These are phyloP conservation scores for Bucco capensis DNA, from an alignment of 2,113 vertebrate species.

Conservation along the genomic window DNA sequence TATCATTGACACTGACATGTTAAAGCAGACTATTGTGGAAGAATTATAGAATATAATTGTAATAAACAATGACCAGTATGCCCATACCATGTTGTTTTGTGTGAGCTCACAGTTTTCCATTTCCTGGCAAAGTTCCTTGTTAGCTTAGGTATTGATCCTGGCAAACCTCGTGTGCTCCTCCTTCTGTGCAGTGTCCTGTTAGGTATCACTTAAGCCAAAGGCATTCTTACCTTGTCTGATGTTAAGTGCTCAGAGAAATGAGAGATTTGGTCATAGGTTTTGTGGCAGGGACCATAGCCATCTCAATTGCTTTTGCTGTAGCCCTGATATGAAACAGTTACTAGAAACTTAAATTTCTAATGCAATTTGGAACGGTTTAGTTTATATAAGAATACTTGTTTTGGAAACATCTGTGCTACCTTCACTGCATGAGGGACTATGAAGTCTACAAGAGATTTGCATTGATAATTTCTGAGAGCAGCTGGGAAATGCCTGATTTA, in stretches of 20 bases:
- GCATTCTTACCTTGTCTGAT: background rate
- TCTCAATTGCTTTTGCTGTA: background rate
- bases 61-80: too few species aligned
- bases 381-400: background rate
- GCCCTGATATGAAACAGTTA: background rate
- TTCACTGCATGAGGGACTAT: background rate
- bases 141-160: background rate
- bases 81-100: background rate
- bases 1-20: background rate
- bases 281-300: background rate
- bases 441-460: background rate
- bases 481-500: background rate
- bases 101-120: background rate
- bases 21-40: background rate
- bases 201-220: background rate
- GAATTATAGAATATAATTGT: too few species aligned
- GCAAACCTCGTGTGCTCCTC: background rate
- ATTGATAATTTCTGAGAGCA: conserved; percentile 10
- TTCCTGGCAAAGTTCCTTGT: background rate
- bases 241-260: background rate
- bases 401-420: background rate
- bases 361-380: background rate
- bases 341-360: background rate
- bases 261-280: background rate
- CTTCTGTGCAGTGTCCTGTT: background rate